Conservation (phyloP, 2,113 vertebrate species). For the Malurus melanocephalus region DNA sequence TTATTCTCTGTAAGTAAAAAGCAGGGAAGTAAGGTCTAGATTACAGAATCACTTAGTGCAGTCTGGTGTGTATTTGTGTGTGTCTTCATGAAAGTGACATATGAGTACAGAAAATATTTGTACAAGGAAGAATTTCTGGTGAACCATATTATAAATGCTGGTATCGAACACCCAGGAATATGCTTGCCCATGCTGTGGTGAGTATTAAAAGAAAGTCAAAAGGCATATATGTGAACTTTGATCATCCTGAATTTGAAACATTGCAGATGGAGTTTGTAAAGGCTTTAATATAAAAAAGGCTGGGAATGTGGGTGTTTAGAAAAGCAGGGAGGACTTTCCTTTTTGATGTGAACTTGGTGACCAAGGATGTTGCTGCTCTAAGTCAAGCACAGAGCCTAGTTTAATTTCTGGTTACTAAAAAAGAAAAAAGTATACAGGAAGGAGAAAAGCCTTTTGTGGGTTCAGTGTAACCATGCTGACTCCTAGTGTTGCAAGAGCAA, state of each 20-base stretch:
- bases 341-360: accelerated
- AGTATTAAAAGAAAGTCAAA: neutral
- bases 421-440: accelerated
- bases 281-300: neutral
- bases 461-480: neutral
- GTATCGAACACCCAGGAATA: neutral
- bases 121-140: neutral
- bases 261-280: neutral
- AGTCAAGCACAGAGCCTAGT: neutral
- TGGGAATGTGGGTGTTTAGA: neutral
- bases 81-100: neutral
- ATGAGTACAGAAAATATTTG: neutral
- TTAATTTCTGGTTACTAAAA: neutral
- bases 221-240: neutral
- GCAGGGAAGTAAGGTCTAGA: neutral
- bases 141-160: neutral
- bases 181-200: neutral
- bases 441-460: neutral
- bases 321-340: neutral
- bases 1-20: neutral
- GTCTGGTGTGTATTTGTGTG: neutral
- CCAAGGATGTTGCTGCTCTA: neutral
- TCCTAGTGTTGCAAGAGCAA: neutral
- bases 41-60: neutral
- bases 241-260: neutral